A percentile compares a stretch with the other conserved stretches of the same genome.
Conservation (phyloP, 1,140 invertebrate species). For the Procambarus virginalis region DNA sequence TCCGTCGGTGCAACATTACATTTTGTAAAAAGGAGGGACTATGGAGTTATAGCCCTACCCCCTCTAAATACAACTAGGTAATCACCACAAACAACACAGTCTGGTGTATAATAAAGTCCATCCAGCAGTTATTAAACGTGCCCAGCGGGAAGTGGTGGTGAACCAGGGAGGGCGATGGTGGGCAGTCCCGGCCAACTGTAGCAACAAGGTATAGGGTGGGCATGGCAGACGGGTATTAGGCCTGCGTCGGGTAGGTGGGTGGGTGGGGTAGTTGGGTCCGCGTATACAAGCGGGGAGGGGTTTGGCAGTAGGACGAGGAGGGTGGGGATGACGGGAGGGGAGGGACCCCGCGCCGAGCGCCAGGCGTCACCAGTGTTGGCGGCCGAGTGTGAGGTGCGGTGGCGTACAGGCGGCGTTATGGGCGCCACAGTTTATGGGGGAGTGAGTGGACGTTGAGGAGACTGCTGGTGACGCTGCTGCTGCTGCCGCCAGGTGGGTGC, state of each 20-base stretch:
- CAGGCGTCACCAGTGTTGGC: slow-evolving; percentile 1
- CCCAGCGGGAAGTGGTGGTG: too few species aligned
- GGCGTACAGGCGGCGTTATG: background rate
- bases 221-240: background rate
- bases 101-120: too few species aligned
- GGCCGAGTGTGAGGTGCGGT: background rate
- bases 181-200: too few species aligned
- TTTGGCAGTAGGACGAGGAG: background rate
- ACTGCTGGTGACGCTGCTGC: background rate
- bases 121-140: too few species aligned
- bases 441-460: background rate
- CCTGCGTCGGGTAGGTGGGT: background rate
- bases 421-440: background rate
- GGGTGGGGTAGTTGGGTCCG: background rate
- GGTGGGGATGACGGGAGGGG: background rate
- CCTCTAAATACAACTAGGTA: too few species aligned
- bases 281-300: background rate
- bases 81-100: too few species aligned
- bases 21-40: too few species aligned
- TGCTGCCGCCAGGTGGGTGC: background rate
- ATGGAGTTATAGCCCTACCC: too few species aligned
- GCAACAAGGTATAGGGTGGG: background rate
- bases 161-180: too few species aligned
- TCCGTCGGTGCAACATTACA: too few species aligned
- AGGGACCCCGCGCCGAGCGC: background rate